Percentiles rank a stretch among this genome's conserved stretches.
These are phyloP conservation scores for Holacanthella duospinosa DNA, from an alignment of 2,888 invertebrate species.

Conservation along the genomic window DNA sequence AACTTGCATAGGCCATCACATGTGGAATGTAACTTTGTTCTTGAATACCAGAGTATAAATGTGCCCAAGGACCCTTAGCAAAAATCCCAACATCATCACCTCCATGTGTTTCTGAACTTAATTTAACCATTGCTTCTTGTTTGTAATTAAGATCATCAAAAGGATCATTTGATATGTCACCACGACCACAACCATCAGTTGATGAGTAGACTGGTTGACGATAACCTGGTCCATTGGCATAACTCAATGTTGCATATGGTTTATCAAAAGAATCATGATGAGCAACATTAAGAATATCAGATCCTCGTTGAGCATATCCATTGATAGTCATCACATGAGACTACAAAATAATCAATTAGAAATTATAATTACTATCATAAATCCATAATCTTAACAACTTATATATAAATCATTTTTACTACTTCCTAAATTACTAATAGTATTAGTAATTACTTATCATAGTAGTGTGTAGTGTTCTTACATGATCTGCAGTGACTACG, in stretches of 20 bases:
- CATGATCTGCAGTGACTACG: conserved; percentile 67
- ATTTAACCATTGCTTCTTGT: not conserved
- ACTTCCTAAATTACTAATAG: too few species aligned
- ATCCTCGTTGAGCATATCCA: conserved; percentile 60
- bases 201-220: too few species aligned
- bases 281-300: conserved; percentile 48
- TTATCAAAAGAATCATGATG: not conserved
- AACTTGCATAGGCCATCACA: conserved; percentile 59
- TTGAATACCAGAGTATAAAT: conserved; percentile 64
- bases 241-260: conserved; percentile 50
- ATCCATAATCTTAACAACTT: too few species aligned
- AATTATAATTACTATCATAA: too few species aligned
- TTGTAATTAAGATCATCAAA: not conserved
- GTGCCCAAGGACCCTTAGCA: conserved; percentile 58
- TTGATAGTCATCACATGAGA: conserved; percentile 65
- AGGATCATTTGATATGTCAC: not conserved
- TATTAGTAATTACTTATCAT: too few species aligned
- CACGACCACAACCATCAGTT: too few species aligned
- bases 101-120: conserved; percentile 1
- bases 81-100: conserved; percentile 14
- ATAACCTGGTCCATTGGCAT: conserved; percentile 63
- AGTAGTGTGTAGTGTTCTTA: too few species aligned
- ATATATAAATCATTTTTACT: too few species aligned
- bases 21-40: conserved; percentile 70
- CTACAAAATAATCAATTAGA: not conserved